Base-by-base conservation (phyloP, 2,113 vertebrate species). In the Lasiurus borealis region DNA sequence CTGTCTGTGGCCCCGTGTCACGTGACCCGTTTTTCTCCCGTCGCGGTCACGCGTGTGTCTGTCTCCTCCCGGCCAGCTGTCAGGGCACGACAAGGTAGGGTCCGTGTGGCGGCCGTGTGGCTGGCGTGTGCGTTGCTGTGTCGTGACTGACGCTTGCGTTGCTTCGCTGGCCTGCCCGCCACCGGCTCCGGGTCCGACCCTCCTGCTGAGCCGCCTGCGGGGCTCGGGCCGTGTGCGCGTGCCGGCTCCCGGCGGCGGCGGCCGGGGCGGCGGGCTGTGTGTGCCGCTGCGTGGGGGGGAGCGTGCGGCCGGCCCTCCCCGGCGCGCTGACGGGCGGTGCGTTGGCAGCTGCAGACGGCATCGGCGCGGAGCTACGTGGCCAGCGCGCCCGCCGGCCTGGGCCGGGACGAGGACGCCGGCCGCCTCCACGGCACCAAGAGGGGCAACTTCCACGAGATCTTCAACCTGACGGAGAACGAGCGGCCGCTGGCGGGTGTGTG, bases 371-470 rank as follows among this genome's bases (percentile, higher is more conserved):
- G 98, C 1, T 98, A 98, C 21, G 98, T 99, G 46, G 97, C 99
- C 1, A 98, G 98, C 0, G 85, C 98, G 27, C 99, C 99, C 0
- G 57, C 99, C 0, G 98, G 99, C 64, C 97, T 99, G 92, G 99
- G 95, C 97, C 98, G 98, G 89, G 99, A 99, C 19, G 99, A 99
- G 27, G 99, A 99, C 21, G 97, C 98, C 0, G 98, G 99, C 34
- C 99, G 99, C 77, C 98, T 98, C 36, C 99, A 99, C 96, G 98
- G 98, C 96, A 98, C 99, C 92, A 99, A 99, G 98, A 99, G 99
- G 97, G 99, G 99, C 81, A 99, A 99, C 40, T 99, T 99, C 97
- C 99, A 99, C 1, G 99, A 99, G 97, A 97, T 99, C 97, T 99
- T 99, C 94, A 99, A 99, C 97, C 93, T 99, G 88, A 97, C 99